Evolutionary conservation across 35 echinoderm and acorn worm species (phyloP).

Genomic region (Holothuria glaberrima): DNA sequence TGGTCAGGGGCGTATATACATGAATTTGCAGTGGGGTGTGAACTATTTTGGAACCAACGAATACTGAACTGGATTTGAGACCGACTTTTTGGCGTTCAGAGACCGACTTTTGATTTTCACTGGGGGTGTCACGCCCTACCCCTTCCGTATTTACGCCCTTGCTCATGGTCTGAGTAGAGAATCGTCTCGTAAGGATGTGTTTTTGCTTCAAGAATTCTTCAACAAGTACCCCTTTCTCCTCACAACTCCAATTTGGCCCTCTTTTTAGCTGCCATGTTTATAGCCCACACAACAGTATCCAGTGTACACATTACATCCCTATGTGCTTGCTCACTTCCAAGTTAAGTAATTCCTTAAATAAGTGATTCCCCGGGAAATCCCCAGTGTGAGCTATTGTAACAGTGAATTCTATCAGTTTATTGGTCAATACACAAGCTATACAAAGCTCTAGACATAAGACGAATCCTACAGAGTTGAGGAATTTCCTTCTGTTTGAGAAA

Average conservation of each 20-base stretch:
- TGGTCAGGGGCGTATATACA: no score
- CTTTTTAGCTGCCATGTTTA: conserved; percentile 10
- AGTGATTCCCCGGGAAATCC: not conserved
- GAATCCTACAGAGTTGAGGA: conserved; percentile 28
- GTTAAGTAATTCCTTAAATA: no score
- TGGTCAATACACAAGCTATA: not conserved
- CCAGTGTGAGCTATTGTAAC: not conserved
- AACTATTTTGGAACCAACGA: no score
- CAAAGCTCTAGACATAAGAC: not conserved
- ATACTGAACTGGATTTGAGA: no score
- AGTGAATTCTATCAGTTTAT: no score
- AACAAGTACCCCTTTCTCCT: conserved; percentile 18
- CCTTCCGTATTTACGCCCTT: no score
- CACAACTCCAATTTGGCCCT: conserved; percentile 21
- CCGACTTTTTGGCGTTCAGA: no score
- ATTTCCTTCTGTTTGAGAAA: not conserved
- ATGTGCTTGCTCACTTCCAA: no score
- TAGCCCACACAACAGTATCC: conserved; percentile 1
- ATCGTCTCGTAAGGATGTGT: not conserved
- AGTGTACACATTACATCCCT: conserved; percentile 4
- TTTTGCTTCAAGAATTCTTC: not conserved
- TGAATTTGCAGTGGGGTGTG: no score
- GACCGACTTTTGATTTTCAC: no score
- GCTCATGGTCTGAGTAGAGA: no score
- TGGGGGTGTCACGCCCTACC: no score